Percentiles rank a stretch among this genome's conserved stretches.
Conservation (phyloP, 30 jellyfish, hydroid and myxozoan species). For the Aurelia coerulea region DNA sequence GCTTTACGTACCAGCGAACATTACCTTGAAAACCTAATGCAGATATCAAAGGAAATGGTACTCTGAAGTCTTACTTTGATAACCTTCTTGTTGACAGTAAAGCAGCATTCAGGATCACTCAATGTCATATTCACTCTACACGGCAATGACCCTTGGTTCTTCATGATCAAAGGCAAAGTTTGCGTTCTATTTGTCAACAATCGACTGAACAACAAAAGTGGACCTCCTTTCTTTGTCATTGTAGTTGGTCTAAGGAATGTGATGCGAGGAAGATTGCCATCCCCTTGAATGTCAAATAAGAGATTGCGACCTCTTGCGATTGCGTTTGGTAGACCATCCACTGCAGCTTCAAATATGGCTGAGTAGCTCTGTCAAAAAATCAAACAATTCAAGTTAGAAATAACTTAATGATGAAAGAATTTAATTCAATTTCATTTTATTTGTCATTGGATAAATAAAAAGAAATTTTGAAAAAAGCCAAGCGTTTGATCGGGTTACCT, state of each 20-base stretch:
- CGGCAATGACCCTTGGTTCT: slow-evolving; percentile 87
- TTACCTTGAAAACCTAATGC: not conserved
- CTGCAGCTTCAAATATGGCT: slow-evolving; percentile 93
- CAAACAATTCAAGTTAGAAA: not conserved
- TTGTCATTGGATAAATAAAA: too few relatives aligned
- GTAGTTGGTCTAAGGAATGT: slow-evolving; percentile 73
- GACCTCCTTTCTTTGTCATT: slow-evolving; percentile 66
- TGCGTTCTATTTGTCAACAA: slow-evolving; percentile 82
- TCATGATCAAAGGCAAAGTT: slow-evolving; percentile 67
- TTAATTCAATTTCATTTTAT: too few relatives aligned
- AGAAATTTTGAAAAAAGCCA: too few relatives aligned
- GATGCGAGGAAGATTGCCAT: slow-evolving; percentile 88
- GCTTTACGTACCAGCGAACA: too few relatives aligned
- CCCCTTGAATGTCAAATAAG: slow-evolving; percentile 88
- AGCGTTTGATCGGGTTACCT: too few relatives aligned
- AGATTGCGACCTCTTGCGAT: slow-evolving; percentile 74
- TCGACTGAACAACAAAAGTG: slow-evolving; percentile 78
- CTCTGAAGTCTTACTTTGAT: slow-evolving; percentile 4
- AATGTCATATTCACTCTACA: slow-evolving; percentile 72
- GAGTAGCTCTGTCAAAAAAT: slow-evolving; percentile 75
- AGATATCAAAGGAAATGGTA: not conserved
- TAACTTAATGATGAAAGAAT: too few relatives aligned
- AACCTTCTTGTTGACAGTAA: slow-evolving; percentile 23
- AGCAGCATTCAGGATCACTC: slow-evolving; percentile 84
- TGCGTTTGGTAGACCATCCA: slow-evolving; percentile 85